Base-by-base conservation (phyloP, 2,113 vertebrate species). In the Tapirus terrestris region DNA sequence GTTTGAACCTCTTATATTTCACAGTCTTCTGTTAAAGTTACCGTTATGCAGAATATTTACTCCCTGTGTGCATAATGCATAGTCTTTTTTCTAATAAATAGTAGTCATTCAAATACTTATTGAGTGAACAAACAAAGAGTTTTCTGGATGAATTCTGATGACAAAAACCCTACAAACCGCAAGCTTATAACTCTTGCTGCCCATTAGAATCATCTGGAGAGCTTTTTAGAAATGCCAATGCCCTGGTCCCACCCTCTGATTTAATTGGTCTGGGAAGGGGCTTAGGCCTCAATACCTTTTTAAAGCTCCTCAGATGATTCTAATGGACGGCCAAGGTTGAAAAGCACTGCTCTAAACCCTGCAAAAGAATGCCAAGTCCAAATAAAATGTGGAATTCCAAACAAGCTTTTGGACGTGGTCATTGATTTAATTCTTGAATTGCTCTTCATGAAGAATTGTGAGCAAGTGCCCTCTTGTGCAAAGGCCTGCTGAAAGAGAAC, bases 391-490 rank as follows among this genome's bases (percentile, higher is more conserved):
- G 96, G 95, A 96, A 94, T 97, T 96, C 84, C 27, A 53, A 96
- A 93, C 89, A 97, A 96, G 65, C 68, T 97, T 96, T 75, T 92
- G 53, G 81, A 39, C 36, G 56, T 39, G 18, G 53, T 53, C 97
- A 96, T 95, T 96, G 97, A 98, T 98, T 94, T 87, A 70, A 94
- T 92, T 96, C 94, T 84, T 96, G 87, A 97, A 92, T 94, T 84
- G 92, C 95, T 97, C 97, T 93, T 95, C 91, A 90, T 87, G 87
- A 97, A 45, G 80, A 97, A 97, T 67, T 97, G 87, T 61, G 79
- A 94, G 75, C 73, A 97, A 97, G 94, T 95, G 9, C 63, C 82
- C 70, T 97, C 96, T 97, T 98, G 97, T 92, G 77, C 67, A 97
- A 97, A 97, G 91, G 67, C 89, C 72, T 72, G 56, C 70, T 90